A percentile compares a stretch with the other conserved stretches of the same genome.
Conservation (phyloP, 2,113 vertebrate genomes). For the Acinonyx jubatus region DNA sequence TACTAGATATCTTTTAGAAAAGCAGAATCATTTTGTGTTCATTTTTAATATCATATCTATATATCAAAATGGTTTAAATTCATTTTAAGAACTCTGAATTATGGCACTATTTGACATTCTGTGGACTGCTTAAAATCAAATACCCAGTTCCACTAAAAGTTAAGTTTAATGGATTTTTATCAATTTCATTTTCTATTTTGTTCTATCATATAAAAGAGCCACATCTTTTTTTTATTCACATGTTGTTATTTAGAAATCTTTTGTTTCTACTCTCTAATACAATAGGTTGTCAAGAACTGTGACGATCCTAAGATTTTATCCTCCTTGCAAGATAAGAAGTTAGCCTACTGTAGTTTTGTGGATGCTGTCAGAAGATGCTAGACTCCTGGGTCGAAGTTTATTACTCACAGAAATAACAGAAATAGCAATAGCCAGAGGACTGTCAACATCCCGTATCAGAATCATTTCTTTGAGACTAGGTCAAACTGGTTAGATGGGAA, state of each 20-base stretch:
- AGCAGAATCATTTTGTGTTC: neutral
- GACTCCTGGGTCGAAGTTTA: neutral
- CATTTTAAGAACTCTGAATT: neutral
- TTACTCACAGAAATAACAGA: neutral
- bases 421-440: neutral
- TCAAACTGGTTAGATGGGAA: neutral
- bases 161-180: neutral
- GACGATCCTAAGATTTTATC: neutral
- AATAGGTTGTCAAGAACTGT: slow-evolving; percentile 5
- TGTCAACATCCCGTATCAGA: neutral
- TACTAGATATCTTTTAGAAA: neutral
- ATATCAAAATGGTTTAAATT: neutral
- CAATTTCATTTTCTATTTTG: slow-evolving; percentile 34
- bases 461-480: neutral
- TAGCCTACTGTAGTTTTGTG: neutral
- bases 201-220: neutral
- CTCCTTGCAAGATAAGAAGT: neutral
- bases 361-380: neutral
- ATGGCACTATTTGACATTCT: neutral
- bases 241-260: neutral
- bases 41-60: neutral
- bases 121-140: neutral
- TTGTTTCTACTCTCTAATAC: slow-evolving; percentile 43
- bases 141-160: neutral
- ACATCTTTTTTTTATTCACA: neutral